phyloP scores from a whole-genome alignment of 2,113 vertebrate species.

The Tauraco erythrolophus region DNA sequence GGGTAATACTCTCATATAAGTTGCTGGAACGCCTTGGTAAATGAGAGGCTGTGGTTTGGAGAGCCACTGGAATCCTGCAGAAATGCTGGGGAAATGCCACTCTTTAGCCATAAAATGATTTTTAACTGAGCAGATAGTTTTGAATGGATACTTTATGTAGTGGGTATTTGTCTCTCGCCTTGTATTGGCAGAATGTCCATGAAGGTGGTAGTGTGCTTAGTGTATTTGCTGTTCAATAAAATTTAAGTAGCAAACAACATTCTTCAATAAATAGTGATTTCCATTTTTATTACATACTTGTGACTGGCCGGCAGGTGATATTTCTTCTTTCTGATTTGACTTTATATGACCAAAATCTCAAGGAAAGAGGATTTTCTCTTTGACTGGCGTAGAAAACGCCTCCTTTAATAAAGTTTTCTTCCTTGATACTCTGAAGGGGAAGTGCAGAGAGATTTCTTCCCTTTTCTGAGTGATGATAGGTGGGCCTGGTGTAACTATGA shows the following conservation, averaged over 20 bases:
- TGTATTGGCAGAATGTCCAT: background rate
- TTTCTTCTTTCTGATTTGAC: background rate
- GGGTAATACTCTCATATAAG: background rate
- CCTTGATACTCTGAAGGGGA: background rate
- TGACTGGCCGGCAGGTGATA: background rate
- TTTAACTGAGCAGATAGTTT: background rate
- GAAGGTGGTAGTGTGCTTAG: background rate
- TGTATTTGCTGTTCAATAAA: background rate
- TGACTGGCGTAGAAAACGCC: background rate
- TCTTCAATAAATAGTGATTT: background rate
- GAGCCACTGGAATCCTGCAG: background rate
- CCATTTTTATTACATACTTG: background rate
- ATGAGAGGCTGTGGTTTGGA: background rate
- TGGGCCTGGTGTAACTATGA: background rate
- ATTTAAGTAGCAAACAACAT: background rate
- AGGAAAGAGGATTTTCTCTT: background rate
- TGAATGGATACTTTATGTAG: background rate
- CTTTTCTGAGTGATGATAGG: background rate
- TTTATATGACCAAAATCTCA: background rate
- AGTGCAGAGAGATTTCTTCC: background rate
- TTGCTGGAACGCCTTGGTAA: background rate
- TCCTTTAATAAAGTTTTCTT: background rate
- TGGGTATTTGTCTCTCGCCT: background rate
- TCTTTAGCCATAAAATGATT: background rate
- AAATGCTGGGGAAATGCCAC: background rate